Evolutionary conservation across 1,140 invertebrate species (phyloP), one percentile per base, ranked within the genome.

Genomic region (Hypsibius dujardini): DNA sequence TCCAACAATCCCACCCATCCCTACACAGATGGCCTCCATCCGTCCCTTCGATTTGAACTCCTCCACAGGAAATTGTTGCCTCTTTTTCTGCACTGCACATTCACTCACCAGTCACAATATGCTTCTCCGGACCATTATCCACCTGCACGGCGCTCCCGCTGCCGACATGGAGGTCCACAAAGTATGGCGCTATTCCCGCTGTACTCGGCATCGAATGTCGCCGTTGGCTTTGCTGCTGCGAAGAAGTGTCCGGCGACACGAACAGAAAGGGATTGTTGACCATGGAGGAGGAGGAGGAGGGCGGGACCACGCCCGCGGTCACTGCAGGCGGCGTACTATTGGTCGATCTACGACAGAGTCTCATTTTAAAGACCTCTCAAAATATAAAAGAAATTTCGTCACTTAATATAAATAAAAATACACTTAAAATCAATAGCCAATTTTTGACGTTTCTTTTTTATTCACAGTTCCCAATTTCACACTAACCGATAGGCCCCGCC

Each of bases 101-200:
- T 28, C 62, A 3, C 42, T 15, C 45, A 67, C 62, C 62, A 15
- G 12, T 12, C 3, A 67, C 45, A 67, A 67, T 45, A 42, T 67
- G 62, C 12, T 12, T 67, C 42, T 67, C 62, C 62, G 62, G 62
- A 7, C 62, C 62, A 67, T 67, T 67, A 67, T 67, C 12, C 62
- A 67, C 62, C 62, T 67, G 62, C 45, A 67, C 62, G 45, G 42
- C 62, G 42, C 62, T 67, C 3, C 12, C 62, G 12, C 12, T 7
- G 3, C 12, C 62, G 12, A 67, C 62, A 67, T 67, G 62, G 12
- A 67, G 62, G 45, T 67, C 62, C 12, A 67, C 42, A 15, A 67
- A 67, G 42, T 67, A 67, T 12, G 62, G 62, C 12, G 42, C 12
- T 15, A 67, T 42, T 12, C 3, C 12, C 3, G 62, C 12, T 7